These are phyloP conservation scores for Rhodeus uyekii DNA, from an alignment of 2,797 vertebrate species.

Conservation along the genomic window DNA sequence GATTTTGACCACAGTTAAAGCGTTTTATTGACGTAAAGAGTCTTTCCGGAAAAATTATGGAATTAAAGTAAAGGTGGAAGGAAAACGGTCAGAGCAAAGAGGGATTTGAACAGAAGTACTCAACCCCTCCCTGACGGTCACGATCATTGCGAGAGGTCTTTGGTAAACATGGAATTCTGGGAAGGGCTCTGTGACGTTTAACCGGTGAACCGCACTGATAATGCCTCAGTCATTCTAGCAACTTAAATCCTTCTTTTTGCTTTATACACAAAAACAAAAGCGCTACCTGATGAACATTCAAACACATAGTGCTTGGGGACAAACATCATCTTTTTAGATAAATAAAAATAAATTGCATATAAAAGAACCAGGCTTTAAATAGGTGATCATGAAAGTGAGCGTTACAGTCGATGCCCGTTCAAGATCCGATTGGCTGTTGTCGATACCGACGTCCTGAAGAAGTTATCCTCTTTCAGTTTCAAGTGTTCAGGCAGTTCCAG, in stretches of 20 bases:
- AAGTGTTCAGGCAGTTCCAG: constrained; percentile 88
- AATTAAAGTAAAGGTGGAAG: background rate
- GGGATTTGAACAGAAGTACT: background rate
- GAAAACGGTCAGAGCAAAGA: background rate
- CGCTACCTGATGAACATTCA: background rate
- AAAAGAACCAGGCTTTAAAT: constrained; percentile 19
- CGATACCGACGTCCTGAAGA: constrained; percentile 76
- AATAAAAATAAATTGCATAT: constrained; percentile 32
- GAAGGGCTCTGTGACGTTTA: background rate
- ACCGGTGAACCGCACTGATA: background rate
- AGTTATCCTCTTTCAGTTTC: constrained; percentile 88
- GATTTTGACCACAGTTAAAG: background rate
- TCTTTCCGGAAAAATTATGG: background rate
- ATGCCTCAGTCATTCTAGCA: background rate
- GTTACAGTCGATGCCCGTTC: constrained; percentile 81
- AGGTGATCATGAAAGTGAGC: constrained; percentile 7
- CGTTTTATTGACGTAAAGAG: background rate
- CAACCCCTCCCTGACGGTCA: background rate
- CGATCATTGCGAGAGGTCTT: background rate
- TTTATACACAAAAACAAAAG: background rate
- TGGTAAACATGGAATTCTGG: background rate
- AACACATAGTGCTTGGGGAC: background rate
- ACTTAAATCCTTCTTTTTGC: background rate
- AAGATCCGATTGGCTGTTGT: constrained; percentile 73
- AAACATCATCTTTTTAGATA: constrained; percentile 28